Evolutionary conservation across 1,140 invertebrate genomes (phyloP).

Genomic region (Diachasma alloeum): DNA sequence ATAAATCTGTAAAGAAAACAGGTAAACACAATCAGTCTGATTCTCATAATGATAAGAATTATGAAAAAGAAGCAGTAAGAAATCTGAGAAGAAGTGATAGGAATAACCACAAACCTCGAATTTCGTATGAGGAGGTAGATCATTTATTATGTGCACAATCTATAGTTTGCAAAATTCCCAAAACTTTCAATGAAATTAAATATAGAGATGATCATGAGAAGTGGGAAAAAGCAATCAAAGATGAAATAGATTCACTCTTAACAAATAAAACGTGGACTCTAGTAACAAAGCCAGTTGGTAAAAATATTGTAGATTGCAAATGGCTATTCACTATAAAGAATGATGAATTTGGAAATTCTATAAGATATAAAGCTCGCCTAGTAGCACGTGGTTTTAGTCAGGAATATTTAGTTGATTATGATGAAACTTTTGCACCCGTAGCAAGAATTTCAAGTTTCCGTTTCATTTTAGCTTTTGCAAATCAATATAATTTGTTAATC

Average conservation of each 20-base stretch:
- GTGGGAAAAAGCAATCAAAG: conserved; percentile 52
- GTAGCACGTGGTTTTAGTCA: conserved; percentile 58
- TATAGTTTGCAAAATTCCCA: not conserved
- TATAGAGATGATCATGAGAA: conserved; percentile 38
- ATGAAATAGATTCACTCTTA: conserved; percentile 52
- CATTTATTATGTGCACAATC: not conserved
- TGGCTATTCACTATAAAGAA: conserved; percentile 24
- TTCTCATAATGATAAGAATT: not conserved
- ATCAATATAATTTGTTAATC: conserved; percentile 56
- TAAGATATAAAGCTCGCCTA: conserved; percentile 55
- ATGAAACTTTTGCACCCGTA: conserved; percentile 39
- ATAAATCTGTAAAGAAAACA: not conserved
- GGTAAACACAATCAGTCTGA: not conserved
- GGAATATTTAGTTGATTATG: conserved; percentile 47
- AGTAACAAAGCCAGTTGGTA: conserved; percentile 49
- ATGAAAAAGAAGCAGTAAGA: conserved; percentile 7
- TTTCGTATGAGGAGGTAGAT: not conserved
- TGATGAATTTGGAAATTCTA: conserved; percentile 41
- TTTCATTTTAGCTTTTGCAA: conserved; percentile 52
- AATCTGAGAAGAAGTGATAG: not conserved
- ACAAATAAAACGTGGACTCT: conserved; percentile 53
- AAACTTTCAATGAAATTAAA: conserved; percentile 48
- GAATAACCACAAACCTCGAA: not conserved
- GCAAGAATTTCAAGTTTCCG: conserved; percentile 41
- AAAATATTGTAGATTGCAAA: conserved; percentile 40